These are phyloP conservation scores for Mizuhopecten yessoensis DNA, from an alignment of 1,140 invertebrate species.

Conservation along the genomic window DNA sequence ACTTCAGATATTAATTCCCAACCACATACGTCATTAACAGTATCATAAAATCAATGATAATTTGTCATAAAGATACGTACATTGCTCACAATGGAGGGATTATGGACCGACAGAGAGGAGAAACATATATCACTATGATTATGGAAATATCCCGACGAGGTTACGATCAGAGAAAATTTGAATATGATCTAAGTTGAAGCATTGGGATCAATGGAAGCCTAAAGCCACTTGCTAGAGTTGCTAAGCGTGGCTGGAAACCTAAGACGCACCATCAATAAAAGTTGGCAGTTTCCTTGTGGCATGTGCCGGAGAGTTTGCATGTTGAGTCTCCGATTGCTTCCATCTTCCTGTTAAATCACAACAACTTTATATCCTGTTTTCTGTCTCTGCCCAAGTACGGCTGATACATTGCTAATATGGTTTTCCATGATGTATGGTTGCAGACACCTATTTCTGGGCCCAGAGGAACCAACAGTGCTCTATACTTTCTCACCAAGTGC, in stretches of 20 bases:
- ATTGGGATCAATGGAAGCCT: neutral
- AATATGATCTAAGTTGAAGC: conserved; percentile 6
- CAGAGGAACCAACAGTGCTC: neutral
- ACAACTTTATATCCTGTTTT: conserved; percentile 29
- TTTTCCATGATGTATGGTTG: neutral
- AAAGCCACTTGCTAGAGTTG: neutral
- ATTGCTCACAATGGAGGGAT: neutral
- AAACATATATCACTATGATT: conserved; percentile 6
- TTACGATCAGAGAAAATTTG: conserved; percentile 5
- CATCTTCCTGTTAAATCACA: conserved; percentile 38
- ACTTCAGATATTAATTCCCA: neutral
- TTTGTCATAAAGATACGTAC: neutral
- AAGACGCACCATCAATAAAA: conserved; percentile 26
- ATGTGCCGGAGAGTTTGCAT: conserved; percentile 19
- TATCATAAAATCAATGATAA: neutral
- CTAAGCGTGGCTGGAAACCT: neutral
- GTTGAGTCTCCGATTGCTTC: conserved; percentile 11
- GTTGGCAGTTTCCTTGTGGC: conserved; percentile 16
- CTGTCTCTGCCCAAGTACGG: neutral
- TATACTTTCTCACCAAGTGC: neutral
- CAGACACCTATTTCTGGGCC: conserved; percentile 23
- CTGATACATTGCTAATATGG: neutral
- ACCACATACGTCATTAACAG: neutral
- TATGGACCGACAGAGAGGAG: neutral
- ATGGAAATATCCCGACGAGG: neutral